A percentile compares a stretch with the other conserved stretches of the same genome.
Evolutionary conservation across 2,113 vertebrate species (phyloP).

Genomic region (Odontophorus gujanensis): DNA sequence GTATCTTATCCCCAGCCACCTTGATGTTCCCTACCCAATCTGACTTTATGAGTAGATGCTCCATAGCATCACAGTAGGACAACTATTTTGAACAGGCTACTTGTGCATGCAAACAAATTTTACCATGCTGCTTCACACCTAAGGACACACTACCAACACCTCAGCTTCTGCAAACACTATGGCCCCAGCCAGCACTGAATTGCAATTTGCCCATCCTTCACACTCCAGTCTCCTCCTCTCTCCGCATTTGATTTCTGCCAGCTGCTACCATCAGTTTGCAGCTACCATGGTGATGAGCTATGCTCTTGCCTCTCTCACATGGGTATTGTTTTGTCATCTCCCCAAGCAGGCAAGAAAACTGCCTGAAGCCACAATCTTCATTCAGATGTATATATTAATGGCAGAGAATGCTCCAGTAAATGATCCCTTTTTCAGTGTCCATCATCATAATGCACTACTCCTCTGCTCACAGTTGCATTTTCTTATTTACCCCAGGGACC

Average conservation of each 20-base stretch:
- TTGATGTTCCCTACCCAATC: accelerated
- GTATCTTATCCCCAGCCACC: background rate
- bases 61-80: accelerated
- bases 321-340: background rate
- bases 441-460: background rate
- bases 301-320: background rate
- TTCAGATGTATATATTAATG: background rate
- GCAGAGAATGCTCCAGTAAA: background rate
- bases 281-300: background rate
- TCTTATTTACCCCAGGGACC: background rate
- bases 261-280: background rate
- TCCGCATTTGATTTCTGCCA: background rate
- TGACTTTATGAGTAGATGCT: accelerated
- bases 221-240: background rate
- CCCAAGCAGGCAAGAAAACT: background rate
- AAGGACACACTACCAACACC: accelerated
- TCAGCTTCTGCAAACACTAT: background rate
- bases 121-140: background rate
- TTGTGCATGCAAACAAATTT: accelerated
- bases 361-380: background rate
- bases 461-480: background rate
- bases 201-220: accelerated
- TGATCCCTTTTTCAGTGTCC: too few relatives aligned
- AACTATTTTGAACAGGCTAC: background rate
- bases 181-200: background rate